Percentiles rank a stretch among this genome's conserved stretches.
Conservation (phyloP, 2,113 vertebrate genomes). For the Furnarius figulus region DNA sequence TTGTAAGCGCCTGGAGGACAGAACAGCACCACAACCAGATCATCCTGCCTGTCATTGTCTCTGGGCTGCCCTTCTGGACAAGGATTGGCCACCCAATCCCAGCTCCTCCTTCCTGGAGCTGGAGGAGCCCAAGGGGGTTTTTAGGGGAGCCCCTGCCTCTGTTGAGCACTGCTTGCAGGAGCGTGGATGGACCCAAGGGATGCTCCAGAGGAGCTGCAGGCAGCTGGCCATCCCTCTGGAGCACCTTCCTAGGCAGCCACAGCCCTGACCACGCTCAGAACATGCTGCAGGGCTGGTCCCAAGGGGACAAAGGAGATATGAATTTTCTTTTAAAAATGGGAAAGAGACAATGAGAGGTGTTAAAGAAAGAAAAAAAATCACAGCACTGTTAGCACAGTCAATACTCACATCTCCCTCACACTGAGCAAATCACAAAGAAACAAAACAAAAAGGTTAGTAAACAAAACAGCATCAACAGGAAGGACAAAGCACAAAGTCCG, state of each 20-base stretch:
- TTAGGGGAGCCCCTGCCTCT: not conserved
- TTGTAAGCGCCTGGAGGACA: not conserved
- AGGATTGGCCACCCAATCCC: not conserved
- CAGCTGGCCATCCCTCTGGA: not conserved
- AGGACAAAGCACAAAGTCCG: not conserved
- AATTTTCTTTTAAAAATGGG: constrained; percentile 10
- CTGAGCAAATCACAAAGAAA: constrained; percentile 85
- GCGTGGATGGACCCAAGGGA: not conserved
- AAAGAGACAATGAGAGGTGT: constrained; percentile 64
- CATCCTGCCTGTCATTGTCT: constrained; percentile 57
- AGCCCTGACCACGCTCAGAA: not conserved
- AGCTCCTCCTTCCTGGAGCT: not conserved
- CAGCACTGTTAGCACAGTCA: constrained; percentile 71
- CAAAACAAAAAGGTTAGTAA: constrained; percentile 74
- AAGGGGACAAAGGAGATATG: not conserved
- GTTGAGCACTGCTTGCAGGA: constrained; percentile 71
- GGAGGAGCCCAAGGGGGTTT: not conserved
- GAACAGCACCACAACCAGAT: constrained; percentile 31
- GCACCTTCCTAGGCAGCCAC: not conserved
- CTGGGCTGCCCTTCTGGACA: not conserved
- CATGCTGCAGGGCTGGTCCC: constrained; percentile 7
- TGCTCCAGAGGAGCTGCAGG: constrained; percentile 11
- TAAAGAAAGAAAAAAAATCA: constrained; percentile 52
- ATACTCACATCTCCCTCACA: constrained; percentile 98
- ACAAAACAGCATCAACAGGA: constrained; percentile 50